A percentile compares a stretch with the other conserved stretches of the same genome.
Evolutionary conservation across 2,888 invertebrate genomes (phyloP).

Genomic region (Drosophila ezoana): DNA sequence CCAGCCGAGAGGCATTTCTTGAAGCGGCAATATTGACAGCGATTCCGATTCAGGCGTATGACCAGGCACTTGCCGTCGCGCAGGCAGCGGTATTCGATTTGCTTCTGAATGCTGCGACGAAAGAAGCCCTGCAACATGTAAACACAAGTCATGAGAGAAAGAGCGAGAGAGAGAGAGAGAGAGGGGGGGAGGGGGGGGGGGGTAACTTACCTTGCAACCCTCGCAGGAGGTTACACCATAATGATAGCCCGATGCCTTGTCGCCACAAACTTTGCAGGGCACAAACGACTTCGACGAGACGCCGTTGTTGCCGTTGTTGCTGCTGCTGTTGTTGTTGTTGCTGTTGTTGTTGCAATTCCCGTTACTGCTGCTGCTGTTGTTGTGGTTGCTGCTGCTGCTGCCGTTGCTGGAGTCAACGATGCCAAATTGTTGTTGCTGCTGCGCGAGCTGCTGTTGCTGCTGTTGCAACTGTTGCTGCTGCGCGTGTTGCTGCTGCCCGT

Average conservation of each 20-base stretch:
- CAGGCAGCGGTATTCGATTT: constrained; percentile 97
- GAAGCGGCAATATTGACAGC: constrained; percentile 98
- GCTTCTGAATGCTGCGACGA: constrained; percentile 97
- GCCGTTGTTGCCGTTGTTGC: constrained; percentile 89
- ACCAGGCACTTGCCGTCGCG: constrained; percentile 97
- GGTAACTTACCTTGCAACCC: constrained; percentile 94
- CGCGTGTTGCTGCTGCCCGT: constrained; percentile 86
- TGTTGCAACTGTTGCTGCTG: constrained; percentile 61
- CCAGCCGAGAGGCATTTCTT: constrained; percentile 98
- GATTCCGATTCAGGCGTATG: constrained; percentile 96
- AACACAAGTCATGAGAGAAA: neutral
- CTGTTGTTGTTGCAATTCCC: constrained; percentile 29
- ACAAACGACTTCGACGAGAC: constrained; percentile 94
- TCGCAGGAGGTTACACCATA: constrained; percentile 99
- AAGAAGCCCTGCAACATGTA: constrained; percentile 93
- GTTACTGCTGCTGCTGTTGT: constrained; percentile 48
- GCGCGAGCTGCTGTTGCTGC: constrained; percentile 47
- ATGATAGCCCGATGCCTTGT: constrained; percentile 95
- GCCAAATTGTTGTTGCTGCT: constrained; percentile 47
- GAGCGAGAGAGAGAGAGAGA: neutral
- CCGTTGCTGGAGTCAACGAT: constrained; percentile 56
- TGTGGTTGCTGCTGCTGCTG: constrained; percentile 86
- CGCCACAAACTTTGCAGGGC: constrained; percentile 98
- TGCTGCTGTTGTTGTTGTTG: constrained; percentile 82
- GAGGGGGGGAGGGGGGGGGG: neutral